Conservation (phyloP, 2,113 vertebrate genomes). For the Ginglymostoma cirratum region DNA sequence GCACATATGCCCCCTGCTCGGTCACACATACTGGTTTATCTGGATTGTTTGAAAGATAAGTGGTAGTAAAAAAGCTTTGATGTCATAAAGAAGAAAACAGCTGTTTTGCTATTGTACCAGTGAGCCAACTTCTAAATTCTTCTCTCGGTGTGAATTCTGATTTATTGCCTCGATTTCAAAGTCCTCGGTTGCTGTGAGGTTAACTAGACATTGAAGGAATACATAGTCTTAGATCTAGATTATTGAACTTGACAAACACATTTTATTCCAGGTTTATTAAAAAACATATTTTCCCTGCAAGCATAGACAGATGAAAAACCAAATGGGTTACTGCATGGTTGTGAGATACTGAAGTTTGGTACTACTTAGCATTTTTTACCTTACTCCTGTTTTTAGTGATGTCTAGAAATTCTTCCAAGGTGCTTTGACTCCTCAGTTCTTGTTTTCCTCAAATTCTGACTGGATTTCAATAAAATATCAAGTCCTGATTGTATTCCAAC, state of each 20-base stretch:
- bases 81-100: background rate
- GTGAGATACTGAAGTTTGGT: background rate
- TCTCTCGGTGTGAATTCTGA: background rate
- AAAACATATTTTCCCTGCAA: slow-evolving; percentile 4
- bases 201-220: slow-evolving; percentile 27
- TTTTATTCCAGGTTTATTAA: slow-evolving; percentile 18
- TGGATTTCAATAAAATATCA: background rate
- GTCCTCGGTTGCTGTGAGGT: background rate
- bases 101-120: background rate
- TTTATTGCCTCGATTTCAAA: background rate
- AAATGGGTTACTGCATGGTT: background rate
- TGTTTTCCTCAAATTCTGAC: background rate
- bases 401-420: background rate
- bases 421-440: background rate
- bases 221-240: slow-evolving; percentile 15
- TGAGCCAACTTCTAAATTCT: background rate
- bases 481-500: background rate
- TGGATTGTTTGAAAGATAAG: background rate
- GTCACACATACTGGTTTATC: background rate
- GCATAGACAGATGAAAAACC: slow-evolving; percentile 15
- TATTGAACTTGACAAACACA: slow-evolving; percentile 13
- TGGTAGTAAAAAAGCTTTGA: background rate
- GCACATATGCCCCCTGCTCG: background rate
- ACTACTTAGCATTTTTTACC: background rate
- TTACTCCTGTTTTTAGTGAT: background rate